Evolutionary conservation across 2,888 invertebrate genomes (phyloP).

Genomic region (Drosophila barbarae): DNA sequence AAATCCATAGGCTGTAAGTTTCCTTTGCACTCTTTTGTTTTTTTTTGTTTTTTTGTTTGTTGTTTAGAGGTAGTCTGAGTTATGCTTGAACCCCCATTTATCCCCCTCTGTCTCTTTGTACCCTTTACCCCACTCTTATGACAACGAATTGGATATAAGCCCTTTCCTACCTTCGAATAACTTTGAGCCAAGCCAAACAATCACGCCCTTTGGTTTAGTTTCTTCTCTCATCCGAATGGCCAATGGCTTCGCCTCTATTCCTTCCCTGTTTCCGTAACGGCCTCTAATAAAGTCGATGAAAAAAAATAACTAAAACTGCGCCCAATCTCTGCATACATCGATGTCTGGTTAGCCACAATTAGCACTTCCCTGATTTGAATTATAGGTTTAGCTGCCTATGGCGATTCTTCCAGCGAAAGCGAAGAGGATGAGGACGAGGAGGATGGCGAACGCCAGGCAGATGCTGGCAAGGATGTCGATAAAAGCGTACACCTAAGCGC

Average conservation of each 20-base stretch:
- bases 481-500: conserved; percentile 79
- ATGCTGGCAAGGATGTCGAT: conserved; percentile 78
- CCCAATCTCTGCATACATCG: conserved; percentile 38
- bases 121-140: not conserved
- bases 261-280: conserved; percentile 28
- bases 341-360: conserved; percentile 65
- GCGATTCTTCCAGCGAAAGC: conserved; percentile 84
- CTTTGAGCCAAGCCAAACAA: not conserved
- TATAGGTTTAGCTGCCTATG: conserved; percentile 92
- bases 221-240: not conserved
- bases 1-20: conserved; percentile 53
- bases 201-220: conserved; percentile 3
- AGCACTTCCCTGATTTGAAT: conserved; percentile 76
- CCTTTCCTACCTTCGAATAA: conserved; percentile 1
- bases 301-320: conserved; percentile 33
- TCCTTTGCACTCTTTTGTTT: conserved; percentile 54
- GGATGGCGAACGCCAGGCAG: conserved; percentile 58
- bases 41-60: conserved; percentile 43
- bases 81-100: conserved; percentile 19
- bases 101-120: not conserved
- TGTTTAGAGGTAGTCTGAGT: conserved; percentile 55
- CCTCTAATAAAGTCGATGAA: conserved; percentile 13
- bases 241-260: not conserved
- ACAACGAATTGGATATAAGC: conserved; percentile 12
- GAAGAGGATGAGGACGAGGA: conserved; percentile 81